A percentile compares a stretch with the other conserved stretches of the same genome.
Evolutionary conservation across 2,113 vertebrate genomes (phyloP).

Genomic region (Hepsetus odoe): DNA sequence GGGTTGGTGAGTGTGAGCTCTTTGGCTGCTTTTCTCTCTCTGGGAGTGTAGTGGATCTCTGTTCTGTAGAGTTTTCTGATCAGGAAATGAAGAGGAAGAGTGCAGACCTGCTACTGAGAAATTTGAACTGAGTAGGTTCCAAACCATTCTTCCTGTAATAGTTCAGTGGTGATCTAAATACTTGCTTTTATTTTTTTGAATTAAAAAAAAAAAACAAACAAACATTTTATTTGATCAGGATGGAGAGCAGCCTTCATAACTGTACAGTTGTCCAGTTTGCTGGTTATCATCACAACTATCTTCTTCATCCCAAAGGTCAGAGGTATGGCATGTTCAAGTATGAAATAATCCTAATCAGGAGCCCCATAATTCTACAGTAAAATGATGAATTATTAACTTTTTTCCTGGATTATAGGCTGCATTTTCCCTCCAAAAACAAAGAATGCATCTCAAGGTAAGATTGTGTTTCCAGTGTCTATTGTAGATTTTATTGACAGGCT

Average conservation of each 20-base stretch:
- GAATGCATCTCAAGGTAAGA: neutral
- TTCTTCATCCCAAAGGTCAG: neutral
- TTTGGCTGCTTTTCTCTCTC: slow-evolving; percentile 20
- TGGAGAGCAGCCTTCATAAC: neutral
- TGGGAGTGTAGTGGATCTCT: slow-evolving; percentile 38
- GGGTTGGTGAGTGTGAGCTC: slow-evolving; percentile 32
- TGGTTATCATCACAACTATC: neutral
- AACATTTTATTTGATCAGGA: neutral
- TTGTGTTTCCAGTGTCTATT: no score
- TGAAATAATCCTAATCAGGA: neutral
- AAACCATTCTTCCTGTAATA: neutral
- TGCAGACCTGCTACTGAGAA: neutral
- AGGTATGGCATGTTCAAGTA: neutral
- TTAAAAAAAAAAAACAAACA: neutral
- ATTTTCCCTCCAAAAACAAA: neutral
- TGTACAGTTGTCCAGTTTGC: neutral
- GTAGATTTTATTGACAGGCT: no score
- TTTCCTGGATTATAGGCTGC: neutral
- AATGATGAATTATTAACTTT: neutral
- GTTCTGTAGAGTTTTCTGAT: slow-evolving; percentile 28
- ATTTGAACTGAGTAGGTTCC: neutral
- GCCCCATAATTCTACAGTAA: neutral
- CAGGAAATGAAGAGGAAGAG: slow-evolving; percentile 4
- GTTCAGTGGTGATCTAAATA: neutral
- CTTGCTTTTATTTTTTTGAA: neutral